Conservation (phyloP, 2,797 vertebrate genomes). For the Anisognathus igniventris region DNA sequence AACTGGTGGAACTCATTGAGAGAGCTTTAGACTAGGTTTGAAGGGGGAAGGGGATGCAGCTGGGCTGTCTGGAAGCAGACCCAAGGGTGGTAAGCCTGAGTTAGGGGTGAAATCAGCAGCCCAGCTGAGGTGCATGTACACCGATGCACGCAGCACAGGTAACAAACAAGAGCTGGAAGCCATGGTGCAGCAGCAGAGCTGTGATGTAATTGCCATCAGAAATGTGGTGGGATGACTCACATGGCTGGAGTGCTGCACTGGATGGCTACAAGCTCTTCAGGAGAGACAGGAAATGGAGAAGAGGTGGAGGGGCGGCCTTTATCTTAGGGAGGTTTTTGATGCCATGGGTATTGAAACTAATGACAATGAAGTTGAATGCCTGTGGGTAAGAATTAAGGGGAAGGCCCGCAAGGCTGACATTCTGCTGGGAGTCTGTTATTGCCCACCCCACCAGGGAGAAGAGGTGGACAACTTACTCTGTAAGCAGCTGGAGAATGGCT, state of each 20-base stretch:
- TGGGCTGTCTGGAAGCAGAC: not conserved
- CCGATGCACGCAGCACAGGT: not conserved
- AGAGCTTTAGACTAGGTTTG: not conserved
- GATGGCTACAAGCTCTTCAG: not conserved
- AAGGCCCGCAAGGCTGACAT: not conserved
- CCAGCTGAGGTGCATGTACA: not conserved
- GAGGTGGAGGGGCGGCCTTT: not conserved
- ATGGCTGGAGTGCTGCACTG: not conserved
- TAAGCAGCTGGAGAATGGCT: not conserved
- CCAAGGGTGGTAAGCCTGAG: not conserved
- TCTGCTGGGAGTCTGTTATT: not conserved
- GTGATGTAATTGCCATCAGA: not conserved
- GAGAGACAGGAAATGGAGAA: not conserved
- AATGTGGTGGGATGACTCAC: not conserved
- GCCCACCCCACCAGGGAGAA: not conserved
- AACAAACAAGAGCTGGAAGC: not conserved
- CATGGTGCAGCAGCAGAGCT: not conserved
- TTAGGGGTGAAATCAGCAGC: not conserved
- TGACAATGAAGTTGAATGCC: not conserved
- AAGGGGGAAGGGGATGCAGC: not conserved
- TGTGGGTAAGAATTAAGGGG: not conserved
- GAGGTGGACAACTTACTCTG: not conserved
- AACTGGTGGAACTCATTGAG: not conserved
- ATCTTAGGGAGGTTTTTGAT: not conserved
- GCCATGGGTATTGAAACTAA: not conserved